Conservation (phyloP, 2,888 invertebrate species). For the Cataglyphis albicans region DNA sequence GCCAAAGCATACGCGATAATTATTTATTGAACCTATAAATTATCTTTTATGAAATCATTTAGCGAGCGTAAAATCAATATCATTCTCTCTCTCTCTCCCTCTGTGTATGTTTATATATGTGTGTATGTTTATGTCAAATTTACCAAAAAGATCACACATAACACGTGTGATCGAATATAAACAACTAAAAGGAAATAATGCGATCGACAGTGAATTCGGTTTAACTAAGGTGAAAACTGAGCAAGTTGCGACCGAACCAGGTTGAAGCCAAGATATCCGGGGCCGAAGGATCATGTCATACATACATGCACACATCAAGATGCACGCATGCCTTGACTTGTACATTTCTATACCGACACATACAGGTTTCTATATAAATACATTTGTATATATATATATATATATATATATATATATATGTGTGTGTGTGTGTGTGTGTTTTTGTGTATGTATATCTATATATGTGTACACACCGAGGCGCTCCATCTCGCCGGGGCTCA, state of each 20-base stretch:
- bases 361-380: slow-evolving; percentile 58
- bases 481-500: slow-evolving; percentile 84
- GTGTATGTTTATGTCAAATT: not conserved
- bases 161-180: not conserved
- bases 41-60: not conserved
- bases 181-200: slow-evolving; percentile 77
- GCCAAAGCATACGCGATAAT: not conserved
- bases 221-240: slow-evolving; percentile 81
- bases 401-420: slow-evolving; percentile 27
- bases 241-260: slow-evolving; percentile 78
- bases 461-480: slow-evolving; percentile 69
- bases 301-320: slow-evolving; percentile 60
- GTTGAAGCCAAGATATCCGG: slow-evolving; percentile 77
- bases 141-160: not conserved
- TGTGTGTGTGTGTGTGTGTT: too few species aligned
- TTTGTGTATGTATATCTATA: not conserved
- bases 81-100: not conserved
- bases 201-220: slow-evolving; percentile 79
- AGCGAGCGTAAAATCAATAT: not conserved
- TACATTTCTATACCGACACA: slow-evolving; percentile 23
- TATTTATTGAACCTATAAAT: not conserved
- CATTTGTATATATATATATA: slow-evolving; percentile 50
- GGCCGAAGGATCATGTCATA: slow-evolving; percentile 83
- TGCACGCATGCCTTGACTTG: slow-evolving; percentile 7
- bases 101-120: not conserved